These are phyloP conservation scores for Helleia helle DNA, from an alignment of 2,888 invertebrate genomes.

Conservation along the genomic window DNA sequence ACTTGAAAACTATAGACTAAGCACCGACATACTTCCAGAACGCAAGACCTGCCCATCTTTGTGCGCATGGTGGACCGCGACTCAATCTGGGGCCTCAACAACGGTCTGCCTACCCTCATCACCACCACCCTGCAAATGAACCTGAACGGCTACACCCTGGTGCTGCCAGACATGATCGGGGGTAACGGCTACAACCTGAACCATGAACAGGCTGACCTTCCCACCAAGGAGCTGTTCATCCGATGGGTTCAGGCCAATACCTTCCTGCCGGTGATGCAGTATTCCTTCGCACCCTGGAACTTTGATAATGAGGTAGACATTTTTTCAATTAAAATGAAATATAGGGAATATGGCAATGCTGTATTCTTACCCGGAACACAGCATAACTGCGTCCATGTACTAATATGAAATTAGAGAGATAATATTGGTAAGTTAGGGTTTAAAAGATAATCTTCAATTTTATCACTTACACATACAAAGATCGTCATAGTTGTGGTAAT, in stretches of 20 bases:
- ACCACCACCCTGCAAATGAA: constrained; percentile 80
- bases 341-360: not conserved
- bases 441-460: too few species aligned
- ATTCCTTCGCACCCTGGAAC: constrained; percentile 87
- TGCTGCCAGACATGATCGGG: constrained; percentile 87
- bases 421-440: too few species aligned
- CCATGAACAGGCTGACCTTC: constrained; percentile 54
- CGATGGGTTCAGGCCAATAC: constrained; percentile 86
- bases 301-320: constrained; percentile 72
- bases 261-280: constrained; percentile 86
- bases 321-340: not conserved
- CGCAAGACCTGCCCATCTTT: constrained; percentile 81
- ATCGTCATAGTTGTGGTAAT: too few species aligned
- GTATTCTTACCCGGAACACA: not conserved
- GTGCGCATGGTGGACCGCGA: constrained; percentile 87
- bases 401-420: too few species aligned
- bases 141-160: constrained; percentile 79
- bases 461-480: too few species aligned
- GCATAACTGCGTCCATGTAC: too few species aligned
- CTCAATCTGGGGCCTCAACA: constrained; percentile 78
- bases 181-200: constrained; percentile 76
- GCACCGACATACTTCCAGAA: constrained; percentile 37
- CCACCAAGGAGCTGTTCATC: constrained; percentile 79
- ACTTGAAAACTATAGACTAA: not conserved
- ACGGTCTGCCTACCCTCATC: constrained; percentile 81